phyloP scores from a whole-genome alignment of 2,797 vertebrate genomes.

The Moxostoma hubbsi region DNA sequence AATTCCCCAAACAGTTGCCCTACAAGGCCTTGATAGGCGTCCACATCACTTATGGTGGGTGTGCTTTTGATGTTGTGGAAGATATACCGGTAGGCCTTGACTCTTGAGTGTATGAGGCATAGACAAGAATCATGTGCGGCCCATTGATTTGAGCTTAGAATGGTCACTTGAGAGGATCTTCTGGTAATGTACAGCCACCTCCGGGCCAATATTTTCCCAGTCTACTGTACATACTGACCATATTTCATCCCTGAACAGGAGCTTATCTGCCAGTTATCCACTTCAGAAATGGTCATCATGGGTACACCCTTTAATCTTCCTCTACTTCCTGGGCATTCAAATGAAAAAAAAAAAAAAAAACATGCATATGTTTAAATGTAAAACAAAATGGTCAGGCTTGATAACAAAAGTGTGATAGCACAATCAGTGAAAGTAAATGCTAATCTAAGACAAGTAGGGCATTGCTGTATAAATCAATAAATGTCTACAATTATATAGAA shows the following conservation, averaged over 20 bases:
- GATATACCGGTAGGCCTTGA: conserved; percentile 83
- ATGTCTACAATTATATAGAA: too few species aligned
- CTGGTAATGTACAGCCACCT: conserved; percentile 62
- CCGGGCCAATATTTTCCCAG: conserved; percentile 81
- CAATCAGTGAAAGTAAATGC: background rate
- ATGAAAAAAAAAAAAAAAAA: too few species aligned
- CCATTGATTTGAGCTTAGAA: conserved; percentile 82
- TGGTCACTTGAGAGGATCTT: conserved; percentile 70
- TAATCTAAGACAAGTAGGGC: background rate
- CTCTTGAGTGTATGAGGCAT: conserved; percentile 74
- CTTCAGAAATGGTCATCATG: conserved; percentile 80
- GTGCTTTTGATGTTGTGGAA: conserved; percentile 79
- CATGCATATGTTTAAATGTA: too few species aligned
- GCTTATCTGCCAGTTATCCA: conserved; percentile 79
- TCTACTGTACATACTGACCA: conserved; percentile 81
- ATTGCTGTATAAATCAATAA: too few species aligned
- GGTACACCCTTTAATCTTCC: conserved; percentile 65
- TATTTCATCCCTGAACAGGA: conserved; percentile 75
- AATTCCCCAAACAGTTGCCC: conserved; percentile 79
- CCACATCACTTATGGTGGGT: conserved; percentile 73
- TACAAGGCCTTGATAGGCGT: conserved; percentile 71
- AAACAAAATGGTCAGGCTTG: too few species aligned
- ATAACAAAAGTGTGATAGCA: background rate
- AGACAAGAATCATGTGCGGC: conserved; percentile 82
- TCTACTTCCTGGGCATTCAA: too few species aligned